Evolutionary conservation across 2,113 vertebrate genomes (phyloP), one percentile per base, ranked within the genome.

Genomic region (Anser brachyrhynchus): DNA sequence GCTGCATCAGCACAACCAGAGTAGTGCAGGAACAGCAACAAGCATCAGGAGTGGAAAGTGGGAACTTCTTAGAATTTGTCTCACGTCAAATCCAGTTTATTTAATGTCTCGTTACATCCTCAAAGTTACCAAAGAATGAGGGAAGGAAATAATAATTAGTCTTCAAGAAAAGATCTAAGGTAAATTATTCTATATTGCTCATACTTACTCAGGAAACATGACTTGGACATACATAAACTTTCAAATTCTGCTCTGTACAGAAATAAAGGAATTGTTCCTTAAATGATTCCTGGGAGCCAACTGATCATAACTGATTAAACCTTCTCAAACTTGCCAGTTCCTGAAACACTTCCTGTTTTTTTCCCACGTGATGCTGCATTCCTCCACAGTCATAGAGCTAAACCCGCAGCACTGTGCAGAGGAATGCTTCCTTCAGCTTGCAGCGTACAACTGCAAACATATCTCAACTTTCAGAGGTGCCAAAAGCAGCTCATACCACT

Each of bases 71-170:
- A n/a, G 55, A 77, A 58, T 82, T 91, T 93, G 62, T 65, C 62
- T 88, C 70, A 33, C 71, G 80, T 86, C 72, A 84, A 59, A 55
- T 90, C 13, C 65, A 93, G 71, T 84, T 92, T 90, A 95, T 89
- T 69, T 81, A 89, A 80, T 41, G 46, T 55, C 51, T 93, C 62
- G 76, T 90, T 67, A 58, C 55, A 70, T 41, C 59, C 81, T 80
- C 51, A 77, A 37, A 74, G 52, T 86, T 88, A 74, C 46, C 31
- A 86, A 83, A 87, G 55, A 73, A 74, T 2, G 3, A 6, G 44
- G 19, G 33, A 85, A 70, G 69, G 85, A 95, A 94, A 72, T 2
- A 29, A 82, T 69, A 10, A 0, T 71, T 46, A 73, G 22, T 75
- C 82, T 88, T 79, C 43, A 90, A 61, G 31, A 91, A 72, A 74